Percentiles rank a stretch among this genome's conserved stretches.
Conservation (phyloP, 2,888 invertebrate genomes). For the Cephus pulcher region DNA sequence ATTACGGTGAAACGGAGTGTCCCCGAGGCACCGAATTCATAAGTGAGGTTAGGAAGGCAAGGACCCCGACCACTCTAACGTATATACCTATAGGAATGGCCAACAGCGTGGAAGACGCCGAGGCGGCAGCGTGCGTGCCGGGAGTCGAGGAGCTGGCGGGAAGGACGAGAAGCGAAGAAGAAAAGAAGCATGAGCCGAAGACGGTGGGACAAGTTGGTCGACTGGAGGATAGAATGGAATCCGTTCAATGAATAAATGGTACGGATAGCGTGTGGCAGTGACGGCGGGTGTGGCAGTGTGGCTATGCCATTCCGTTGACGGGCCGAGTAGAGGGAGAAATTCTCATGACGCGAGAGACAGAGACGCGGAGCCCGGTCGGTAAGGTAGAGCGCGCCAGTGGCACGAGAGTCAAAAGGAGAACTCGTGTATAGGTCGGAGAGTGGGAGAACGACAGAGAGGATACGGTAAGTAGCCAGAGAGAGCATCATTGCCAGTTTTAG, state of each 20-base stretch:
- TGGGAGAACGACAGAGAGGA: slow-evolving; percentile 2
- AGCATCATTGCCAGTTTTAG: slow-evolving; percentile 36
- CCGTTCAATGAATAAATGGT: slow-evolving; percentile 40
- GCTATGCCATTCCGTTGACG: slow-evolving; percentile 11
- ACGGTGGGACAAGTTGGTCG: not conserved
- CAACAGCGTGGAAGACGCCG: not conserved
- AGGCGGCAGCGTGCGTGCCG: not conserved
- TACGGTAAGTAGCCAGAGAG: slow-evolving; percentile 2
- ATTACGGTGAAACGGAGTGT: not conserved
- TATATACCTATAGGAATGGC: not conserved
- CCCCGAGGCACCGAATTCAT: not conserved
- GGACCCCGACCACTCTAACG: not conserved
- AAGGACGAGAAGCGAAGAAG: not conserved
- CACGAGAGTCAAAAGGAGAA: not conserved
- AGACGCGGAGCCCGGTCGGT: not conserved
- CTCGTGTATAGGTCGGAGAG: not conserved
- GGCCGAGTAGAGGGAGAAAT: not conserved
- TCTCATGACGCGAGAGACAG: not conserved
- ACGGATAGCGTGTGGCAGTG: slow-evolving; percentile 16
- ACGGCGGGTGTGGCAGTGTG: slow-evolving; percentile 15
- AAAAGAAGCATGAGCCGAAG: not conserved
- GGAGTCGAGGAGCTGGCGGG: not conserved
- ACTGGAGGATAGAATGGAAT: slow-evolving; percentile 28
- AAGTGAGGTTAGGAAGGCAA: not conserved
- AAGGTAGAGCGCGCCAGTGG: not conserved